These are phyloP conservation scores for Cyaniris semiargus DNA, from an alignment of 2,888 invertebrate genomes.

Conservation along the genomic window DNA sequence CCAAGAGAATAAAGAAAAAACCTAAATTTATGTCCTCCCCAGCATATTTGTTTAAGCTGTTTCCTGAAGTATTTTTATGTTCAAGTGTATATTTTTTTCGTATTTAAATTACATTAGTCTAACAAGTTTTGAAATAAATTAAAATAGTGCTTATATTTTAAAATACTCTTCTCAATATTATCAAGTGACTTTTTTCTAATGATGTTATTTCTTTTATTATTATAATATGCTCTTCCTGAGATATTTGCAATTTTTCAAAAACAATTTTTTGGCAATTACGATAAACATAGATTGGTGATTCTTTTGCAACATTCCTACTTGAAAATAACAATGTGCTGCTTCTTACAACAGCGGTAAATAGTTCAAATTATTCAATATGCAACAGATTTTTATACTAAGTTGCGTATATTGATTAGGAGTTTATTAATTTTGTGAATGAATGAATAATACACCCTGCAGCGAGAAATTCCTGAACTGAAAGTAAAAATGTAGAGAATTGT, in stretches of 20 bases:
- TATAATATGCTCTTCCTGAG: no score
- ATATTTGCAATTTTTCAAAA: no score
- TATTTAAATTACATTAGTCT: neutral
- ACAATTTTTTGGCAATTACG: no score
- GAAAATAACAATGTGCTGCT: no score
- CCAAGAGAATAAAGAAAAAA: slow-evolving; percentile 28
- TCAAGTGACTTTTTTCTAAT: no score
- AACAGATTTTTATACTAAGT: no score
- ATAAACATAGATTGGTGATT: no score
- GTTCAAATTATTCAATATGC: no score
- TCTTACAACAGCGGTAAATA: no score
- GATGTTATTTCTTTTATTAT: no score
- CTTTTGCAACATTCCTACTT: no score
- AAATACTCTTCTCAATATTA: neutral
- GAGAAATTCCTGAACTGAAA: neutral
- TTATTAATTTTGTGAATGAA: neutral
- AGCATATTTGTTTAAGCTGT: slow-evolving; percentile 21
- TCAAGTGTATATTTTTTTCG: neutral
- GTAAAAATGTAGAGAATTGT: neutral
- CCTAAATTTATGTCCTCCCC: slow-evolving; percentile 14
- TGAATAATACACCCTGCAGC: neutral
- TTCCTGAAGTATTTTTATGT: neutral
- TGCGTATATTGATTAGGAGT: no score
- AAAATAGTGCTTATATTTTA: neutral
- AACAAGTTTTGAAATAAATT: neutral